Conservation (phyloP, 2,888 invertebrate genomes). For the Paralinhomoeus sp. region DNA sequence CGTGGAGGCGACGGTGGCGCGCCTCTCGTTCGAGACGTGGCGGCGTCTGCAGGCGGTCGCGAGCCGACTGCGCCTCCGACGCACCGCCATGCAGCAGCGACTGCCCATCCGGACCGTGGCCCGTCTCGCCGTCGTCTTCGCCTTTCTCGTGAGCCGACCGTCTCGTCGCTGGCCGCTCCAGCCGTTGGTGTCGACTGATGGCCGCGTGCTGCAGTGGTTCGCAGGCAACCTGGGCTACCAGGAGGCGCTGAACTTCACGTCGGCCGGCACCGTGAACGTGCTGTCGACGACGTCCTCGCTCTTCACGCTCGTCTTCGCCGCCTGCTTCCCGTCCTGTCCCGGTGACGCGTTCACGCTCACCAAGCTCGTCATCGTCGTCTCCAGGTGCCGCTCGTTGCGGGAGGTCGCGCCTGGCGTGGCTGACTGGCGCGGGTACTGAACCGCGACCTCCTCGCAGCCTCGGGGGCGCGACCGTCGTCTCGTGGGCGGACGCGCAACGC, state of each 20-base stretch:
- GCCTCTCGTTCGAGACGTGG: constrained; percentile 79
- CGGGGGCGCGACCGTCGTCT: too few relatives aligned
- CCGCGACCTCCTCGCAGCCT: too few relatives aligned
- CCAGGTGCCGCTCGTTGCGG: constrained; percentile 33
- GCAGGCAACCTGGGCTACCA: constrained; percentile 76
- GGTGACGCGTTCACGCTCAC: constrained; percentile 58
- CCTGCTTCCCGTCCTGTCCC: constrained; percentile 55
- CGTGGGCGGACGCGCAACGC: too few relatives aligned
- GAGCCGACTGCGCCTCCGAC: constrained; percentile 39
- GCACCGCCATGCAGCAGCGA: constrained; percentile 43
- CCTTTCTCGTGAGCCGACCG: constrained; percentile 44
- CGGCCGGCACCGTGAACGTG: constrained; percentile 63
- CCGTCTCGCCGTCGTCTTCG: constrained; percentile 60
- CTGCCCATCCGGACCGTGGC: constrained; percentile 51
- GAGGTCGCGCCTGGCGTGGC: too few relatives aligned
- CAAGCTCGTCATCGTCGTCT: constrained; percentile 13
- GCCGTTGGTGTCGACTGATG: background rate
- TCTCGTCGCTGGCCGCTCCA: too few relatives aligned
- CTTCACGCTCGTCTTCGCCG: constrained; percentile 63
- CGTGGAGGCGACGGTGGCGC: constrained; percentile 67
- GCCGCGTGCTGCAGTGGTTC: constrained; percentile 50
- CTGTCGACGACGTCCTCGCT: constrained; percentile 67
- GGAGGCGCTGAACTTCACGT: constrained; percentile 55
- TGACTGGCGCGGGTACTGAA: too few relatives aligned
- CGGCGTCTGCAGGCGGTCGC: constrained; percentile 38